Evolutionary conservation across 2,113 vertebrate genomes (phyloP).

Genomic region (Lipophrys pholis): DNA sequence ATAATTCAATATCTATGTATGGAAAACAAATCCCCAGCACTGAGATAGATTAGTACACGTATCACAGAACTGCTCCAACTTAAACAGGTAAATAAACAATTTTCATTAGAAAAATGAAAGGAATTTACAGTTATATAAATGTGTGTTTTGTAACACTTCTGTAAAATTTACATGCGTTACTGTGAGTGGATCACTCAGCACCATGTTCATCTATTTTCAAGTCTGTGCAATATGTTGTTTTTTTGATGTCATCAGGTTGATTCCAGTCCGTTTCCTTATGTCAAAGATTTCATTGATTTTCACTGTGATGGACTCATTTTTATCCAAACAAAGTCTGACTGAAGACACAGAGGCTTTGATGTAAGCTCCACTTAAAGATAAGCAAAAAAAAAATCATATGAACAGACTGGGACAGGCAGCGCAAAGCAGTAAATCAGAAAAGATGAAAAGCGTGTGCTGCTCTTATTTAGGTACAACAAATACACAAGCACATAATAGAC

Average conservation of each 20-base stretch:
- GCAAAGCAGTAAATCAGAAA: neutral
- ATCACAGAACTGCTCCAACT: too few species aligned
- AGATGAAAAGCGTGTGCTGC: neutral
- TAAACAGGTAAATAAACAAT: too few species aligned
- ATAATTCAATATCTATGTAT: too few species aligned
- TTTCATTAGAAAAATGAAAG: too few species aligned
- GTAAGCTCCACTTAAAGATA: neutral
- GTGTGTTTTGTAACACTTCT: too few species aligned
- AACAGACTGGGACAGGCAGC: neutral
- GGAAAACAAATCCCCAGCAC: too few species aligned
- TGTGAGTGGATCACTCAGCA: too few species aligned
- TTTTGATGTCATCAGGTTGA: neutral
- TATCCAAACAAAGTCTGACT: neutral
- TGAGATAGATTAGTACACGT: too few species aligned
- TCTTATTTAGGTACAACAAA: neutral
- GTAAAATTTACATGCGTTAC: too few species aligned
- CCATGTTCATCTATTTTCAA: too few species aligned
- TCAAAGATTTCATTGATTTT: neutral
- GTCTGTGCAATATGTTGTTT: neutral
- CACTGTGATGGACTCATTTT: neutral
- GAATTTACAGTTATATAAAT: too few species aligned
- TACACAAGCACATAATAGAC: neutral
- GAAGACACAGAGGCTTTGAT: neutral
- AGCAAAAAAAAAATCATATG: neutral
- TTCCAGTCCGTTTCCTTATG: neutral